Evolutionary conservation across 1,140 invertebrate genomes (phyloP).

Genomic region (Scaptomyza pallida): DNA sequence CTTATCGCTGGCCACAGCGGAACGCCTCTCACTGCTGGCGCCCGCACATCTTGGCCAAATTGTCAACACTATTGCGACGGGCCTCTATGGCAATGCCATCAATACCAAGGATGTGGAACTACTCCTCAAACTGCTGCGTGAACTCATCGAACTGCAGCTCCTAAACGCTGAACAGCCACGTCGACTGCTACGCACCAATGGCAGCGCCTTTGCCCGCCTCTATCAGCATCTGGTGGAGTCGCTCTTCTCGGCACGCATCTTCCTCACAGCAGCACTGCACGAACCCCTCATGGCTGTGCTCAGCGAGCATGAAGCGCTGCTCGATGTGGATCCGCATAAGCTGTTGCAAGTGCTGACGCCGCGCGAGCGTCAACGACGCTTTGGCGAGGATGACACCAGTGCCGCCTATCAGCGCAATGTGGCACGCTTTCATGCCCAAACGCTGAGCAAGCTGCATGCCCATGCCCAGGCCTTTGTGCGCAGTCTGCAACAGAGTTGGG

Average conservation of each 20-base stretch:
- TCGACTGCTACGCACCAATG: constrained; percentile 91
- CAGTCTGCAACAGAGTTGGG: constrained; percentile 93
- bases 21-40: constrained; percentile 86
- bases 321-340: constrained; percentile 96
- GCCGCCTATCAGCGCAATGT: constrained; percentile 89
- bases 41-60: constrained; percentile 88
- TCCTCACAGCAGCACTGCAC: constrained; percentile 95
- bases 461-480: constrained; percentile 93
- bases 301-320: constrained; percentile 95
- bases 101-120: constrained; percentile 92
- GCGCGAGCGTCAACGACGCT: constrained; percentile 85
- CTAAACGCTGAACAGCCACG: constrained; percentile 92
- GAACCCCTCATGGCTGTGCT: constrained; percentile 96
- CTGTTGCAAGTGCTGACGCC: constrained; percentile 86
- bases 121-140: constrained; percentile 90
- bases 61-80: constrained; percentile 90
- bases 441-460: constrained; percentile 91
- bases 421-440: constrained; percentile 90
- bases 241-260: constrained; percentile 95
- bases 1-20: constrained; percentile 91
- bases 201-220: constrained; percentile 94
- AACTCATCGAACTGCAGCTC: constrained; percentile 93
- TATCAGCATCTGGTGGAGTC: constrained; percentile 96
- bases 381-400: constrained; percentile 89
- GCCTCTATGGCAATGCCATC: constrained; percentile 93